Percentiles rank a stretch among this genome's conserved stretches.
These are phyloP conservation scores for Dufourea novaeangliae DNA, from an alignment of 1,140 invertebrate species.

Conservation along the genomic window DNA sequence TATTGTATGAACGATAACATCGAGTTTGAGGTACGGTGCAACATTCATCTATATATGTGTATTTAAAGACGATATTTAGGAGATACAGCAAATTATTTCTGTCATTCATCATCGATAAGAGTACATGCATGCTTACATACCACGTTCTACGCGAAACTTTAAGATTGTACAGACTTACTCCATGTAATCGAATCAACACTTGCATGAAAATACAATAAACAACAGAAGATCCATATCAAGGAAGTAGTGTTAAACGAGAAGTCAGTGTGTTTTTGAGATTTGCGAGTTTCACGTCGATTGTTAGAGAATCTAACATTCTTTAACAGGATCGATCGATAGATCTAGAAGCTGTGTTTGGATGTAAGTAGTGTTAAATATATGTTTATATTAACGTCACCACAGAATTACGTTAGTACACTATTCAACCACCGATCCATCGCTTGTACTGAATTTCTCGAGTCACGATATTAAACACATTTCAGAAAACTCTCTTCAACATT, in stretches of 20 bases:
- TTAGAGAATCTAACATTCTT: background rate
- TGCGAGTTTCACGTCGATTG: conserved; percentile 5
- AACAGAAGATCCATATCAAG: background rate
- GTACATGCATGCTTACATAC: too few relatives aligned
- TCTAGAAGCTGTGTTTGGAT: conserved; percentile 36
- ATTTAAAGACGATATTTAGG: too few relatives aligned
- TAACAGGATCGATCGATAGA: background rate
- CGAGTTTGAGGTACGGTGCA: background rate
- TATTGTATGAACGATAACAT: background rate
- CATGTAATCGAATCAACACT: background rate
- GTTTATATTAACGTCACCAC: background rate
- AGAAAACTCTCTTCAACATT: conserved; percentile 17
- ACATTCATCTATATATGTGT: too few relatives aligned
- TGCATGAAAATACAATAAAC: background rate
- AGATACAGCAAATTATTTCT: too few relatives aligned
- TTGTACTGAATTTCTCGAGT: conserved; percentile 34
- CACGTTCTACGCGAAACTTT: too few relatives aligned
- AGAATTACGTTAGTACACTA: conserved; percentile 7
- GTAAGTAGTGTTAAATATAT: conserved; percentile 30
- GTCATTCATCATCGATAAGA: too few relatives aligned
- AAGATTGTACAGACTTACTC: background rate
- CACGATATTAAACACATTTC: conserved; percentile 32
- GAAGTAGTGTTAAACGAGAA: background rate
- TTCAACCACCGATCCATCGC: conserved; percentile 21
- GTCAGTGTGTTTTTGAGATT: background rate